Conservation (phyloP, 1,140 invertebrate genomes). For the Drosophila orosa region DNA sequence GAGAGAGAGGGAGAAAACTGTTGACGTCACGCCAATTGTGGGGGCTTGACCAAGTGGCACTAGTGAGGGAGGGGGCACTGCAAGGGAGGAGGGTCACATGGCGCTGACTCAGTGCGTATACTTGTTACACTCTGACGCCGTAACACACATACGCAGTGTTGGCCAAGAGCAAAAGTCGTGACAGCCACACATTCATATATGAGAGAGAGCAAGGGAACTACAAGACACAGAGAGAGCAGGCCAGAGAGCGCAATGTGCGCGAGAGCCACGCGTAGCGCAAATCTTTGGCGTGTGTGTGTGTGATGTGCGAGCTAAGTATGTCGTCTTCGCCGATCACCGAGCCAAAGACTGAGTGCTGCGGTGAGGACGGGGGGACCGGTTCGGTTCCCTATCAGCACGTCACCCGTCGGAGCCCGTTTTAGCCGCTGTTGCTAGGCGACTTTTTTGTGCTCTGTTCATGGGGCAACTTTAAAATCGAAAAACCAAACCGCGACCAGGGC, state of each 20-base stretch:
- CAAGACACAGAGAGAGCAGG: background rate
- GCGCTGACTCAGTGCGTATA: slow-evolving; percentile 38
- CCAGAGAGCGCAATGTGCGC: background rate
- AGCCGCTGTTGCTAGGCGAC: slow-evolving; percentile 62
- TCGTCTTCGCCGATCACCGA: slow-evolving; percentile 55
- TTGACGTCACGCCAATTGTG: slow-evolving; percentile 55
- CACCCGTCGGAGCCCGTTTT: slow-evolving; percentile 29
- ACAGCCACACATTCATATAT: slow-evolving; percentile 46
- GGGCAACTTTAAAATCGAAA: slow-evolving; percentile 45
- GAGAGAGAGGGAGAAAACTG: slow-evolving; percentile 26
- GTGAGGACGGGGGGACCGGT: slow-evolving; percentile 47
- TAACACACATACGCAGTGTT: slow-evolving; percentile 52
- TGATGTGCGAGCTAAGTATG: slow-evolving; percentile 43
- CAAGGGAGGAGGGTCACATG: slow-evolving; percentile 21
- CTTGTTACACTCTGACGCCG: slow-evolving; percentile 33
- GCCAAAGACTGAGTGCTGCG: slow-evolving; percentile 13
- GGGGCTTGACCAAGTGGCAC: slow-evolving; percentile 35
- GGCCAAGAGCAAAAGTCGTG: slow-evolving; percentile 62
- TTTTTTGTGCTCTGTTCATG: slow-evolving; percentile 8
- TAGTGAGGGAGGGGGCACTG: background rate
- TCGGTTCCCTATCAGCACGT: slow-evolving; percentile 72
- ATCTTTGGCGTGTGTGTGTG: slow-evolving; percentile 17
- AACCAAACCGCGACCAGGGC: slow-evolving; percentile 23
- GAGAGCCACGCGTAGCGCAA: slow-evolving; percentile 29
- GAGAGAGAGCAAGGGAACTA: background rate